These are phyloP conservation scores for Philypnodon macrostomus DNA, from an alignment of 2,797 vertebrate species.

Conservation along the genomic window DNA sequence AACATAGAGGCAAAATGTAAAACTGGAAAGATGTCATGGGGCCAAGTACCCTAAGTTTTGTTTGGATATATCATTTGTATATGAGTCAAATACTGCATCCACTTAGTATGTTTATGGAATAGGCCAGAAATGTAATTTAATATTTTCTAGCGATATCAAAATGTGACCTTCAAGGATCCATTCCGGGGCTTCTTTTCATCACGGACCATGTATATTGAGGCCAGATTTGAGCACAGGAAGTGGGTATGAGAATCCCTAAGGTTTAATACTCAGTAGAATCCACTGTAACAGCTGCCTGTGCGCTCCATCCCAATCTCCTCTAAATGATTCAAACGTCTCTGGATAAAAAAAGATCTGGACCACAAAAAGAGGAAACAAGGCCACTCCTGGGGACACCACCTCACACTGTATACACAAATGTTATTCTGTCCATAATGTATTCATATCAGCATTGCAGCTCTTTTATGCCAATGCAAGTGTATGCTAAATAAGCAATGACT, in stretches of 20 bases:
- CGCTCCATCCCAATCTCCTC: constrained; percentile 40
- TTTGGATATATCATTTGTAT: too few species aligned
- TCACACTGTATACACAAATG: constrained; percentile 31
- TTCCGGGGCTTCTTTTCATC: too few species aligned
- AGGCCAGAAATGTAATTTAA: too few species aligned
- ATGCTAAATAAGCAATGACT: neutral
- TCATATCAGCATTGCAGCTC: constrained; percentile 2
- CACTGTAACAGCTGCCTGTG: constrained; percentile 52
- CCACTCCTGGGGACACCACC: constrained; percentile 43
- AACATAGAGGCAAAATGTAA: too few species aligned
- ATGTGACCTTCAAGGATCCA: too few species aligned
- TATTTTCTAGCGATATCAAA: too few species aligned
- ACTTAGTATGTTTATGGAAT: too few species aligned
- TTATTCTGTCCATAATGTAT: constrained; percentile 21
- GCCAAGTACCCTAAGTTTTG: too few species aligned
- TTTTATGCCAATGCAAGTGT: constrained; percentile 5
- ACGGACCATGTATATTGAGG: constrained; percentile 15
- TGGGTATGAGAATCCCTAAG: constrained; percentile 33
- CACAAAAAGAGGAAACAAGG: constrained; percentile 41
- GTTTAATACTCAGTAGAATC: constrained; percentile 38
- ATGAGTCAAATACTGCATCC: too few species aligned
- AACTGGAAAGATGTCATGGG: too few species aligned
- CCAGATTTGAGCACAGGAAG: constrained; percentile 18
- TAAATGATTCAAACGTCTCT: constrained; percentile 71
- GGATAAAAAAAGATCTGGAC: constrained; percentile 64